Evolutionary conservation across 2,797 vertebrate species (phyloP).

Genomic region (Halcyon chelicuti): DNA sequence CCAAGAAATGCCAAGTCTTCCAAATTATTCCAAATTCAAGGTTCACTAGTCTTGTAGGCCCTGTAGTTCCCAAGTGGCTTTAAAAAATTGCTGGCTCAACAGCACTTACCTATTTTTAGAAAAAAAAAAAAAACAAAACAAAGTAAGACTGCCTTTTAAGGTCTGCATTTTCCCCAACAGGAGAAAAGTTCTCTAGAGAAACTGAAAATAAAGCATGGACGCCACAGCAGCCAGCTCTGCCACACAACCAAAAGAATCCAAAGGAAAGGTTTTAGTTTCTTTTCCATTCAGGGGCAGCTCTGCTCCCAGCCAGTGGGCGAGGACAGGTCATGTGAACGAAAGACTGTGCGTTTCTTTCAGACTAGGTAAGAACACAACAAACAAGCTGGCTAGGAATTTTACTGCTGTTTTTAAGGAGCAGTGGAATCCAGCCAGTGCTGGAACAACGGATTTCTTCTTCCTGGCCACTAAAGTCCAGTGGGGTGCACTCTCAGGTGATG

Average conservation of each 20-base stretch:
- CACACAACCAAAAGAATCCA: neutral
- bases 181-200: neutral
- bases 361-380: neutral
- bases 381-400: neutral
- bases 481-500: too few relatives aligned
- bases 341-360: neutral
- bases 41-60: neutral
- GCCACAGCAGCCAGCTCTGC: neutral
- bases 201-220: neutral
- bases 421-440: accelerated
- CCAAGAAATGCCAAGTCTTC: neutral
- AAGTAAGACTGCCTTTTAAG: neutral
- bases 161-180: neutral
- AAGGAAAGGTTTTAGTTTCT: neutral
- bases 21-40: neutral
- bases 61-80: neutral
- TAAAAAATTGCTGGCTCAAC: neutral
- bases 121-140: neutral
- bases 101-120: neutral
- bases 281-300: neutral
- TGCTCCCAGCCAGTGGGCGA: neutral
- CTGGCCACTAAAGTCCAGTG: accelerated
- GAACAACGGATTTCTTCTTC: neutral
- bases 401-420: neutral
- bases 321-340: neutral